Evolutionary conservation across 2,797 vertebrate species (phyloP).

Genomic region (Hirundo rustica): DNA sequence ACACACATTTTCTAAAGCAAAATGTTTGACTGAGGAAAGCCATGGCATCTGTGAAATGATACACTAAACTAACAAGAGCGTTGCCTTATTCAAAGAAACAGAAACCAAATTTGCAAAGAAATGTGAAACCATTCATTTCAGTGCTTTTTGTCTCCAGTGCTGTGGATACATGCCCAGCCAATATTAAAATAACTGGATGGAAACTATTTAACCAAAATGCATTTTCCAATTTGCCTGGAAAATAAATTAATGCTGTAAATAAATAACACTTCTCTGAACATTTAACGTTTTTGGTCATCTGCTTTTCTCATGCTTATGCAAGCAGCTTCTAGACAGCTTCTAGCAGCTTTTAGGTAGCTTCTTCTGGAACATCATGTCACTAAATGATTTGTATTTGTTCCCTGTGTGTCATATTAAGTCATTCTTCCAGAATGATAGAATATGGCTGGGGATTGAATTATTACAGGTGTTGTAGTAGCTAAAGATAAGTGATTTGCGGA

Average conservation of each 20-base stretch:
- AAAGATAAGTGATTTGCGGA: not conserved
- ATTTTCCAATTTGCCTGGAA: not conserved
- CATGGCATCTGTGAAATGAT: not conserved
- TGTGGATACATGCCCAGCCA: not conserved
- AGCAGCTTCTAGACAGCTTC: not conserved
- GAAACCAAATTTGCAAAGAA: slow-evolving; percentile 59
- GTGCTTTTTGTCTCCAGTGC: slow-evolving; percentile 7
- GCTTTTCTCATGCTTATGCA: not conserved
- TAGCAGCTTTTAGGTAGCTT: not conserved
- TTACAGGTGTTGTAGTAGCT: not conserved
- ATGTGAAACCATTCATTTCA: slow-evolving; percentile 49
- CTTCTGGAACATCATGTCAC: not conserved
- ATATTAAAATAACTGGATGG: slow-evolving; percentile 37
- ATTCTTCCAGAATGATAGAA: not conserved
- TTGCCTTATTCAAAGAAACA: slow-evolving; percentile 57
- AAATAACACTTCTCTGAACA: not conserved
- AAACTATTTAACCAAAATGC: not conserved
- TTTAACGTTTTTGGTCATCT: not conserved
- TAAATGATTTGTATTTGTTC: not conserved
- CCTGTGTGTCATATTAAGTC: not conserved
- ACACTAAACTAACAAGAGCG: not conserved
- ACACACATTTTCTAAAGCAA: not conserved
- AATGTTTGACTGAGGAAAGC: not conserved
- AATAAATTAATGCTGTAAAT: not conserved
- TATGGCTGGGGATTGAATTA: not conserved